Evolutionary conservation across 2,797 vertebrate genomes (phyloP), one percentile per base, ranked within the genome.

Genomic region (Pipistrellus pipistrellus): DNA sequence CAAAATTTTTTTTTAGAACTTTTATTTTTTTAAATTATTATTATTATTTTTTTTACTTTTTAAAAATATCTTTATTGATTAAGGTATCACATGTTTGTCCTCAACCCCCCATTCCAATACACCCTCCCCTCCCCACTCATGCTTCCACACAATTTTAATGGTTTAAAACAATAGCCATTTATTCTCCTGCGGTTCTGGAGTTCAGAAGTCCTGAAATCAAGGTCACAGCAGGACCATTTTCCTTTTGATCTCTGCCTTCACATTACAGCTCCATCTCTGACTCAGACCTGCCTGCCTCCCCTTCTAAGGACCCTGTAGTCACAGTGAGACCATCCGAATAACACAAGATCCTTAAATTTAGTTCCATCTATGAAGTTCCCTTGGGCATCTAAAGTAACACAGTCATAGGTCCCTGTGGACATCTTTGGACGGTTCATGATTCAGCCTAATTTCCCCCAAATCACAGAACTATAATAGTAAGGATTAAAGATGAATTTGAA

Each of bases 151-250:
- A 25, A 4, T 81, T 87, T 86, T 44, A 73, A 15, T 73, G 48
- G 15, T 80, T 87, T 80, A 92, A 96, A 87, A 77, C 23, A 76
- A 66, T 32, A 72, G 8, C 20, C 15, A 32, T 84, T 46, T 75
- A 46, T 62, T 46, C 20, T 53, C 27, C 59, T 90, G n/a, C 0
- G 8, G 41, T 88, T 46, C 46, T 85, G 27, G 55, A 75, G 20
- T 32, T 59, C 46, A 46, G 32, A 91, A 46, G 20, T 81, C 23
- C 13, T 75, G n/a, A 51, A 88, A 32, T 68, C 21, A 78, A 71
- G 32, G 53, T 76, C 46, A 77, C 1, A 46, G 53, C 32, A 32
- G 20, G n/a, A 38, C 21, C n/a, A 6, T n/a, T 17, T 62, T 55
- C 77, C 20, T 35, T 72, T 48, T 6, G 38, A 4, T 76, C 41